Base-by-base conservation (phyloP, 2,888 invertebrate species). In the Timema podura region DNA sequence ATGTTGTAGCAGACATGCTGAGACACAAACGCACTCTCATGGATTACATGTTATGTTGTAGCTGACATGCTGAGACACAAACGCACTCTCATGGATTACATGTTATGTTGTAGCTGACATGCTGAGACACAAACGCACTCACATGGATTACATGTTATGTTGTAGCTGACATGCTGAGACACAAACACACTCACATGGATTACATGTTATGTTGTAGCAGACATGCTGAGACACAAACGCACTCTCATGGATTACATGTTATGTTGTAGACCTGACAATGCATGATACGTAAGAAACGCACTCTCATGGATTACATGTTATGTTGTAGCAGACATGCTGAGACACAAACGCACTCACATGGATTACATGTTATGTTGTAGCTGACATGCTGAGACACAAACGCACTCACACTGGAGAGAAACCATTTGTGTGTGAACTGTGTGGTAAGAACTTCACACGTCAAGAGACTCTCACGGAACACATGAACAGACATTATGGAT, bases 401-500 rank as follows among this genome's bases (percentile, higher is more conserved):
- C 73, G 79, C 45, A 79, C 77, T n/a, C 81, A 82, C 73, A 79
- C 81, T 44, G 80, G 80, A 0, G 79, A 79, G 67, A 75, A 79
- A 54, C 81, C 81, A 3, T 82, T 76, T 74, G 70, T 76, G 7
- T 82, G 82, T 75, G 75, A 77, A 16, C 70, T 79, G 45, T 82
- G 82, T 73, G 77, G 77, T 1, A 80, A 80, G 73, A 78, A 79
- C 6, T 81, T 81, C 74, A 81, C 81, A 16, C 74, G 82, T 16
- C 77, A 78, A 48, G 80, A 81, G 73, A 80, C 81, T 64, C 76
- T 82, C 11, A 79, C 79, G 59, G 81, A 82, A 72, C 82, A 82
- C 74, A 77, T 77, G 75, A 81, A 81, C 72, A 71, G 78, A 2
- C 82, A 82, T 73, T 79, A 77, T 64, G 80, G 80, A 6, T 73